Conservation (phyloP, 2,797 vertebrate species). For the Coregonus sp. region DNA sequence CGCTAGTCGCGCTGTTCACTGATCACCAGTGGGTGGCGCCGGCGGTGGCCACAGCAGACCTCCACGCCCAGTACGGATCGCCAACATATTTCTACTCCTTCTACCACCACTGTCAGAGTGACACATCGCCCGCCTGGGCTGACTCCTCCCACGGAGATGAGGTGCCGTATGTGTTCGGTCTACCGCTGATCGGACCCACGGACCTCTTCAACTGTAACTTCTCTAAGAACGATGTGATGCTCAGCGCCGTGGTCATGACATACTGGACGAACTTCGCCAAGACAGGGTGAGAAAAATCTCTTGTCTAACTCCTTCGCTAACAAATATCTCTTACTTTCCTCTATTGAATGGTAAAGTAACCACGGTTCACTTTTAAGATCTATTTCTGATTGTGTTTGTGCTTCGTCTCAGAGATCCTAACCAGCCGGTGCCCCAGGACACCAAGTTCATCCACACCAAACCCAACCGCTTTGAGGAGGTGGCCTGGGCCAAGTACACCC, state of each 20-base stretch:
- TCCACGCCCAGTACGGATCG: conserved; percentile 97
- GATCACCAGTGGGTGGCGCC: conserved; percentile 99
- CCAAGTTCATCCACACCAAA: conserved; percentile 98
- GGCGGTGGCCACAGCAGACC: conserved; percentile 92
- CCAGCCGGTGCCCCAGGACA: conserved; percentile 95
- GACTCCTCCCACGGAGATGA: conserved; percentile 98
- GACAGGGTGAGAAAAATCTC: conserved; percentile 84
- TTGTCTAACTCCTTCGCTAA: no score
- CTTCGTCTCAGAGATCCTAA: conserved; percentile 86
- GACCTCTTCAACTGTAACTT: conserved; percentile 98
- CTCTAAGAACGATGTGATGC: conserved; percentile 96
- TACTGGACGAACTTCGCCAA: conserved; percentile 99
- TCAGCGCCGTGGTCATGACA: conserved; percentile 97
- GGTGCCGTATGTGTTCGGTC: conserved; percentile 90
- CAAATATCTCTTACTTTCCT: neutral
- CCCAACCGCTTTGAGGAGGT: conserved; percentile 99
- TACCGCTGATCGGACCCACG: conserved; percentile 93
- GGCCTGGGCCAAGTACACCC: conserved; percentile 97
- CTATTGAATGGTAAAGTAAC: neutral
- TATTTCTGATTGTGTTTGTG: neutral
- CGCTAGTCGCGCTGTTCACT: conserved; percentile 92
- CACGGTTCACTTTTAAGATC: neutral
- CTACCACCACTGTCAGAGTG: conserved; percentile 96
- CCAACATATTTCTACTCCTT: conserved; percentile 98
- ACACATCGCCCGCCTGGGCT: conserved; percentile 93